Percentiles rank a stretch among this genome's conserved stretches.
Evolutionary conservation across 2,888 invertebrate species (phyloP).

Genomic region (Drosophila kambysellisi): DNA sequence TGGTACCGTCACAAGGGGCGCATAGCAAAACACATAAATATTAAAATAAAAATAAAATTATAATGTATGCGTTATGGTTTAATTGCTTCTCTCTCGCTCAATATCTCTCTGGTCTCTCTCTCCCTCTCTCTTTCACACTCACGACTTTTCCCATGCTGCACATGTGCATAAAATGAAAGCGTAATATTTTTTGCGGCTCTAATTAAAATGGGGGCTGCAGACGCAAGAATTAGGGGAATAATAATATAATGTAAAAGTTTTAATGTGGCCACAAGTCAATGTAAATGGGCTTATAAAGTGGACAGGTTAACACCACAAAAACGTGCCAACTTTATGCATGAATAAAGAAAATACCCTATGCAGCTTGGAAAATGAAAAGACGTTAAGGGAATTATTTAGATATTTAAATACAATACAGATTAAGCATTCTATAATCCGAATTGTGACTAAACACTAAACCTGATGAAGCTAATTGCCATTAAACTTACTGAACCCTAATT

Average conservation of each 20-base stretch:
- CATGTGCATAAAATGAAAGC: constrained; percentile 40
- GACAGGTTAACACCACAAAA: constrained; percentile 31
- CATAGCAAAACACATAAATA: constrained; percentile 71
- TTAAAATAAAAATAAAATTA: constrained; percentile 75
- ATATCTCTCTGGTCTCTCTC: constrained; percentile 18
- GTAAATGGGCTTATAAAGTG: constrained; percentile 25
- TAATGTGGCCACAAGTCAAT: constrained; percentile 40
- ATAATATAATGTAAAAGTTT: constrained; percentile 41
- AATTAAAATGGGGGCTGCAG: constrained; percentile 60
- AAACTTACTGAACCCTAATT: too few relatives aligned
- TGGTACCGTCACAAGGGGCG: constrained; percentile 46
- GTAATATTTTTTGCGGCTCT: constrained; percentile 44
- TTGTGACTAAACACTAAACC: neutral
- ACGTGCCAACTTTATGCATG: neutral
- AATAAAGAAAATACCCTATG: neutral
- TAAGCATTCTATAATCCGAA: neutral
- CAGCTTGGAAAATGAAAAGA: neutral
- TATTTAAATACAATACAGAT: neutral
- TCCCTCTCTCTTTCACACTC: neutral
- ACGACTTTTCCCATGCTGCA: constrained; percentile 4
- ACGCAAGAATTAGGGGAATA: constrained; percentile 20
- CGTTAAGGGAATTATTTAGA: neutral
- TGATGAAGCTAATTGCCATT: neutral
- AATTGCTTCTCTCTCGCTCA: constrained; percentile 65
- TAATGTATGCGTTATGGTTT: constrained; percentile 71